Evolutionary conservation across 2,113 vertebrate genomes (phyloP), one percentile per base, ranked within the genome.

Genomic region (Etheostoma spectabile): DNA sequence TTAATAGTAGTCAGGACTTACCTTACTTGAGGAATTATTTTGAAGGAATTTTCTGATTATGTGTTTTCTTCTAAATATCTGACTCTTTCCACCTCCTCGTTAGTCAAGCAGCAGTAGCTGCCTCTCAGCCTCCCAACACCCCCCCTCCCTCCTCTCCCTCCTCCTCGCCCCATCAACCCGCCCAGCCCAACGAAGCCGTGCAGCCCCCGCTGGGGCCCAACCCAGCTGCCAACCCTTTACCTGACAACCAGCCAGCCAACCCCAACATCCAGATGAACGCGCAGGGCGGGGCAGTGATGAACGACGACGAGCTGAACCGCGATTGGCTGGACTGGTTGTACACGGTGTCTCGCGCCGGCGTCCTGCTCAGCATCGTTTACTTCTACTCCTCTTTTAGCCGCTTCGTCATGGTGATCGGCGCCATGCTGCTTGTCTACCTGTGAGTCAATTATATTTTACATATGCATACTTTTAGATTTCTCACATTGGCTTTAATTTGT

Each of bases 261-360:
- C 95, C 95, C 5, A 96, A 97, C 18, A 94, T 98, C 61, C 97
- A 97, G 86, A 97, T 87, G 96, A 98, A 92, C 74, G 97, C 65
- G 70, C 96, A 93, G 94, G 96, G 93, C 78, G 97, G 97, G 0
- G 95, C 97, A 0, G 94, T 96, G 74, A 77, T 98, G 8, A 97
- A 99, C 0, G 98, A 99, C 1, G 98, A 99, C 6, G 97, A 99
- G 89, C 95, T 98, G 90, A 97, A 99, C 87, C 96, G 96, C 0
- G 98, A 99, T 91, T 99, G 98, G 98, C 94, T 99, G 66, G 98
- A 99, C 95, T 99, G 97, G 98, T 92, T 99, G 91, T 99, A 99
- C 89, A 97, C 96, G 0, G 94, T 99, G 85, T 98, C 97, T 0
- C 96, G 98, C 0, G 97, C 96, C 3, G 96, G 96, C 0, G 96